Evolutionary conservation across 2,888 invertebrate genomes (phyloP).

Genomic region (Epinotia bilunana): DNA sequence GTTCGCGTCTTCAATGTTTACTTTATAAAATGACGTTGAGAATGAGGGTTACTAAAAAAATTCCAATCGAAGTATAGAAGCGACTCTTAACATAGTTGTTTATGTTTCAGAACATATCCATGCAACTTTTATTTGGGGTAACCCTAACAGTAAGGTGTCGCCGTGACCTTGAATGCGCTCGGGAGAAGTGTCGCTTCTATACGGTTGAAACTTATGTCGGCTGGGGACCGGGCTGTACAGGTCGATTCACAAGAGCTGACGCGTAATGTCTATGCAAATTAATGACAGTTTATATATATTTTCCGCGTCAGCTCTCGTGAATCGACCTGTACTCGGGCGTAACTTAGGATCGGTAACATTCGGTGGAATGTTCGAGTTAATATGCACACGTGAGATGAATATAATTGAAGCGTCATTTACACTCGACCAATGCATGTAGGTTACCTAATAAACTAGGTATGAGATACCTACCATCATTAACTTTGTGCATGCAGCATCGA

Average conservation of each 20-base stretch:
- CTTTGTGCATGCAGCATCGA: not conserved
- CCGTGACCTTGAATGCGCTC: not conserved
- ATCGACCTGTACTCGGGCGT: not conserved
- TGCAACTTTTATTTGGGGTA: not conserved
- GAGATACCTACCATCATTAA: not conserved
- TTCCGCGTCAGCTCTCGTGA: too few relatives aligned
- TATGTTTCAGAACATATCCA: conserved; percentile 3
- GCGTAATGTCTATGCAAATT: too few relatives aligned
- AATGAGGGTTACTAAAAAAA: conserved; percentile 13
- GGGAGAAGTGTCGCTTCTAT: conserved; percentile 19
- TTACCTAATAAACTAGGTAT: conserved; percentile 15
- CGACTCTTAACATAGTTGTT: conserved; percentile 5
- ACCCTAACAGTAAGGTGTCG: conserved; percentile 3
- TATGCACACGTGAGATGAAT: not conserved
- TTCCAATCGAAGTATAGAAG: conserved; percentile 11
- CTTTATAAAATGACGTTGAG: conserved; percentile 9
- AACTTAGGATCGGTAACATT: not conserved
- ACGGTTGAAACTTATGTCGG: conserved; percentile 26
- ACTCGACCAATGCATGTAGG: conserved; percentile 3
- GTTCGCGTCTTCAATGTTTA: conserved; percentile 17
- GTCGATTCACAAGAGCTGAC: too few relatives aligned
- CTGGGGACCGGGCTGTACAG: not conserved
- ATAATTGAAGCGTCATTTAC: not conserved
- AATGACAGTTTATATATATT: too few relatives aligned
- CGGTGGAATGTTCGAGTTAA: not conserved